A percentile compares a stretch with the other conserved stretches of the same genome.
phyloP scores from a whole-genome alignment of 2,888 invertebrate genomes.

The Andrena hattorfiana region DNA sequence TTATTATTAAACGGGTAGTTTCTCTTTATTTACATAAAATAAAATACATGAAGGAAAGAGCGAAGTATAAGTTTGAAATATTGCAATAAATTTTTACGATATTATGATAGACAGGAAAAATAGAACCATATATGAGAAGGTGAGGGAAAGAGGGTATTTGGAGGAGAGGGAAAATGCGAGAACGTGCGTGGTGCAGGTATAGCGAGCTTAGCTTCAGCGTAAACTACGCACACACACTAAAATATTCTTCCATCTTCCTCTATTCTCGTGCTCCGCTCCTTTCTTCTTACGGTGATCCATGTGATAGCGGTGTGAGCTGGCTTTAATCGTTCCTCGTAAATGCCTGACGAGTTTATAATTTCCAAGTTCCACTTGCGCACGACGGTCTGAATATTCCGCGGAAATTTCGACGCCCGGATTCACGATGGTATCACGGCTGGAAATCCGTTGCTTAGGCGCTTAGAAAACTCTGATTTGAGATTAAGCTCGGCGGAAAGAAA shows the following conservation, averaged over 20 bases:
- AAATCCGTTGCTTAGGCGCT: constrained; percentile 38
- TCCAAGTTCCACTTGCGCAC: constrained; percentile 71
- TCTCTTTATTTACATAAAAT: too few relatives aligned
- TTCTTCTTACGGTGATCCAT: constrained; percentile 60
- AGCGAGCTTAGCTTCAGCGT: constrained; percentile 74
- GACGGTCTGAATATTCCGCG: constrained; percentile 64
- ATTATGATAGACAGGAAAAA: background rate
- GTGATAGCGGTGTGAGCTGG: constrained; percentile 59
- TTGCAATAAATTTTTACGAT: background rate
- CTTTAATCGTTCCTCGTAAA: constrained; percentile 79
- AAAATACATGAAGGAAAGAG: too few relatives aligned
- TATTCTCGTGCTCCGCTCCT: constrained; percentile 13
- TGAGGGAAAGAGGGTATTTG: constrained; percentile 20
- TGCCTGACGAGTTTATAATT: constrained; percentile 80
- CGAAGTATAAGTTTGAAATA: too few relatives aligned
- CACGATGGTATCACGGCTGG: constrained; percentile 36
- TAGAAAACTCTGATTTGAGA: constrained; percentile 50
- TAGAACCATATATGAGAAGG: background rate
- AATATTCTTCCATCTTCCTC: constrained; percentile 44
- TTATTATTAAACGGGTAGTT: too few relatives aligned
- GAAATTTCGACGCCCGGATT: constrained; percentile 63
- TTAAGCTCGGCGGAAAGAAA: constrained; percentile 37
- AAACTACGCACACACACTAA: constrained; percentile 66
- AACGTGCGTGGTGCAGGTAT: constrained; percentile 76
- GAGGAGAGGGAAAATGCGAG: constrained; percentile 50